These are phyloP conservation scores for Charanyca ferruginea DNA, from an alignment of 2,888 invertebrate genomes.

Conservation along the genomic window DNA sequence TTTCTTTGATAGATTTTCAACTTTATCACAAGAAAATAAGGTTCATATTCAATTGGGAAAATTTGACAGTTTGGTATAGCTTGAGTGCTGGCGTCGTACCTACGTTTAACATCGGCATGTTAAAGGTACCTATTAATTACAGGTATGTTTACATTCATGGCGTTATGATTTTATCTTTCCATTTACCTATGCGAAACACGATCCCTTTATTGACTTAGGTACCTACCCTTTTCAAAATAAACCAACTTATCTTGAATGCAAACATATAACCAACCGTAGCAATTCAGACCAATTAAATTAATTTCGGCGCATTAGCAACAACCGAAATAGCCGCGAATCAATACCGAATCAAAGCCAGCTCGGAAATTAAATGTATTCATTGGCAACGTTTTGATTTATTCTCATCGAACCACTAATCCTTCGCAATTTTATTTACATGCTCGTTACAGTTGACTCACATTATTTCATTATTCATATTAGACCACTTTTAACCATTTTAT, in stretches of 20 bases:
- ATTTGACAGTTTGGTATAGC: no score
- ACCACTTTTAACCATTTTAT: conserved; percentile 37
- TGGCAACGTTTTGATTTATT: conserved; percentile 79
- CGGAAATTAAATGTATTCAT: conserved; percentile 83
- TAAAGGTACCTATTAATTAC: background rate
- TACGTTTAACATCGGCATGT: no score
- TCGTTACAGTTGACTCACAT: conserved; percentile 42
- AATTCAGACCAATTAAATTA: conserved; percentile 71
- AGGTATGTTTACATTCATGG: background rate
- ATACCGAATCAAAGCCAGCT: conserved; percentile 74
- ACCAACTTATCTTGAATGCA: conserved; percentile 13
- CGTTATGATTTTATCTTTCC: background rate
- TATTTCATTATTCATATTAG: conserved; percentile 53
- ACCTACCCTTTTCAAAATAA: conserved; percentile 10
- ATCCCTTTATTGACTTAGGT: background rate
- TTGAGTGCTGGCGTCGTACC: no score
- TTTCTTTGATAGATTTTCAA: no score
- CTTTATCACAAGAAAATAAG: no score
- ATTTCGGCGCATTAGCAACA: conserved; percentile 75
- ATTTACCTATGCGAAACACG: background rate
- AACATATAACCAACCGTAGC: conserved; percentile 31
- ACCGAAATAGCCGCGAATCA: conserved; percentile 73
- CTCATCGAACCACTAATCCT: conserved; percentile 66
- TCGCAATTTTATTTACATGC: conserved; percentile 62
- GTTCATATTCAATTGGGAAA: no score